Percentiles rank a stretch among this genome's conserved stretches.
Evolutionary conservation across 2,113 vertebrate species (phyloP).

Genomic region (Cyanoramphus novaezelandiae): DNA sequence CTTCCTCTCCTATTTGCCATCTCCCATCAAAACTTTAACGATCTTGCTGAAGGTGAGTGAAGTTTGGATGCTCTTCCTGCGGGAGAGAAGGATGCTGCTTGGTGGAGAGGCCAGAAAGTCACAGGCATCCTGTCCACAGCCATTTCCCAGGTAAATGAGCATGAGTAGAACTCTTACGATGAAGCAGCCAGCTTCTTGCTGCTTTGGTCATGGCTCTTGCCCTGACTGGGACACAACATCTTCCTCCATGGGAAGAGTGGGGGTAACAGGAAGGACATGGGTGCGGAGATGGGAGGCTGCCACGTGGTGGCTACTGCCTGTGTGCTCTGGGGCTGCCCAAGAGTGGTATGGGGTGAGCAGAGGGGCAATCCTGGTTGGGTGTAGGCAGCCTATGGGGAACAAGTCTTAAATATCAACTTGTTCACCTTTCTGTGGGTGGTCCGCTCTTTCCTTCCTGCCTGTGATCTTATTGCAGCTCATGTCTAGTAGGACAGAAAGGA

Average conservation of each 20-base stretch:
- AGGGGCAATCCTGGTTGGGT: background rate
- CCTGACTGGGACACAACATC: accelerated
- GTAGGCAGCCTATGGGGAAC: background rate
- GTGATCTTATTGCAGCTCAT: background rate
- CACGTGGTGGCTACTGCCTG: too few species aligned
- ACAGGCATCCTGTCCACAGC: background rate
- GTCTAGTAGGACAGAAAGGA: background rate
- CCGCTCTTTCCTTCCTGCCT: background rate
- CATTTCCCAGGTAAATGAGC: background rate
- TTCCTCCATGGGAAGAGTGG: background rate
- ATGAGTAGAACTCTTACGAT: background rate
- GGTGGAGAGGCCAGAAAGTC: background rate
- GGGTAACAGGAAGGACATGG: background rate
- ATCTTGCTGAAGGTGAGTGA: background rate
- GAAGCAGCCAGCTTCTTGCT: background rate
- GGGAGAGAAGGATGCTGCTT: background rate
- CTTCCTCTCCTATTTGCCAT: background rate
- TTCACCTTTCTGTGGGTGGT: background rate
- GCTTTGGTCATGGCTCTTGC: background rate
- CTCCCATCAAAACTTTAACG: background rate
- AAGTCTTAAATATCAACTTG: background rate
- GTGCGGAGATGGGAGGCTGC: background rate
- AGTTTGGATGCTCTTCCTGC: background rate
- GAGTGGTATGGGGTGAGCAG: background rate
- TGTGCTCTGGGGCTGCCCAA: accelerated